A percentile compares a stretch with the other conserved stretches of the same genome.
phyloP scores from a whole-genome alignment of 2,888 invertebrate species.

The Lymantria dispar region DNA sequence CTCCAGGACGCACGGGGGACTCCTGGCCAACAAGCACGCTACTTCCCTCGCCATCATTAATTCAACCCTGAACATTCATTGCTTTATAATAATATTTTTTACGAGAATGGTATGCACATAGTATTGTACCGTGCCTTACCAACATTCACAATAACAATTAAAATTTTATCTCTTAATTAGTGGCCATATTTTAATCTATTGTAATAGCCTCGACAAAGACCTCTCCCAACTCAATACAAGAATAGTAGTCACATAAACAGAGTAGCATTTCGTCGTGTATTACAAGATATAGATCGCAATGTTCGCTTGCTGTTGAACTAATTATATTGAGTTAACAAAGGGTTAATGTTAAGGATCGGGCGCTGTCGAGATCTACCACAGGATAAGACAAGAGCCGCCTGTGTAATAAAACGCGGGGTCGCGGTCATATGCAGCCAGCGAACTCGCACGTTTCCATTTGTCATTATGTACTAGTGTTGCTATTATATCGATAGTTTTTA shows the following conservation, averaged over 20 bases:
- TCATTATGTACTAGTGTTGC: not conserved
- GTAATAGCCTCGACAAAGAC: not conserved
- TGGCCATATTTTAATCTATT: not conserved
- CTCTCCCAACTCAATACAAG: not conserved
- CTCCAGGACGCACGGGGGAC: no score
- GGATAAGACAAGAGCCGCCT: not conserved
- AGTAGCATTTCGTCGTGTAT: constrained; percentile 4
- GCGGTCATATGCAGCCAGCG: constrained; percentile 16
- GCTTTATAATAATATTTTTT: no score
- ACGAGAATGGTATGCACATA: no score
- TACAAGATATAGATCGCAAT: constrained; percentile 1
- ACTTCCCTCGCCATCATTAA: no score
- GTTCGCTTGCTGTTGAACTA: constrained; percentile 1
- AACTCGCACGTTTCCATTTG: constrained; percentile 3
- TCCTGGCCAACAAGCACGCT: no score
- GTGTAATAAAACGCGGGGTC: constrained; percentile 26
- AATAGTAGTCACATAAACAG: not conserved
- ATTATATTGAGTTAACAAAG: constrained; percentile 5
- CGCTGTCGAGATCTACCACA: not conserved
- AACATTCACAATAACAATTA: not conserved
- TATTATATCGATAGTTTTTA: not conserved
- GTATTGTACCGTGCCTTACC: not conserved
- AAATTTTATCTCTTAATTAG: not conserved
- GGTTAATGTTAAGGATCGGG: not conserved
- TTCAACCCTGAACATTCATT: no score